Base-by-base conservation (phyloP, 2,888 invertebrate genomes). In the Cheilosia scutellata region DNA sequence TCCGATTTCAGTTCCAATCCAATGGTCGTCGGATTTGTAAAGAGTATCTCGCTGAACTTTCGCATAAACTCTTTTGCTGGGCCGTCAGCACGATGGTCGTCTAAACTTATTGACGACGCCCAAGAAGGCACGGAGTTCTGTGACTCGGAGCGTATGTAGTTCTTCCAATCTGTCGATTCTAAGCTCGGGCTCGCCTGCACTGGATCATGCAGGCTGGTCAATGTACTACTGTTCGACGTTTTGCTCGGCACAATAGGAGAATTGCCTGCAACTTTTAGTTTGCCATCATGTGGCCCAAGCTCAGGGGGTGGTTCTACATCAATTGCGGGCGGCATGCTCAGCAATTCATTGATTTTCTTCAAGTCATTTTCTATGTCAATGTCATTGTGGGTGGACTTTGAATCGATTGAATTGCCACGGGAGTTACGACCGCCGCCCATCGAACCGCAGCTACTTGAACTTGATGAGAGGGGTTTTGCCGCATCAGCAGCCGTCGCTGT, bases 41-140 rank as follows among this genome's bases (percentile, higher is more conserved):
- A 96, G 20, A 96, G 91, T 80, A 94, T 93, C 42, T 94, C 94
- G 4, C 95, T 95, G 90, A 95, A 96, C 58, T 92, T 92, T 88
- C 94, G 94, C 95, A 96, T 95, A 88, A 95, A 95, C 83, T 94
- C 94, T 75, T 94, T 93, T 1, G 94, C 93, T 1, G 93, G 93
- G 87, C 94, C 92, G 88, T 95, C 95, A 6, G 94, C 93, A 66
- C 94, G 94, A 87, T 94, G 94, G 31, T 91, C 92, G 82, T 95
- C 95, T 55, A 94, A 92, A 55, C 94, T 94, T 51, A 94, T 93
- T 82, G 94, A 94, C 9, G 95, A 95, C 9, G 94, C 94, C 94
- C 94, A 94, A 1, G 95, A 95, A 83, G 94, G 94, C 70, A 95
- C 94, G 0, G 95, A 95, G 62, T 93, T 94, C 80, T 95, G 94